Evolutionary conservation across 1,140 invertebrate species (phyloP).

Genomic region (Steinernema khuongi): DNA sequence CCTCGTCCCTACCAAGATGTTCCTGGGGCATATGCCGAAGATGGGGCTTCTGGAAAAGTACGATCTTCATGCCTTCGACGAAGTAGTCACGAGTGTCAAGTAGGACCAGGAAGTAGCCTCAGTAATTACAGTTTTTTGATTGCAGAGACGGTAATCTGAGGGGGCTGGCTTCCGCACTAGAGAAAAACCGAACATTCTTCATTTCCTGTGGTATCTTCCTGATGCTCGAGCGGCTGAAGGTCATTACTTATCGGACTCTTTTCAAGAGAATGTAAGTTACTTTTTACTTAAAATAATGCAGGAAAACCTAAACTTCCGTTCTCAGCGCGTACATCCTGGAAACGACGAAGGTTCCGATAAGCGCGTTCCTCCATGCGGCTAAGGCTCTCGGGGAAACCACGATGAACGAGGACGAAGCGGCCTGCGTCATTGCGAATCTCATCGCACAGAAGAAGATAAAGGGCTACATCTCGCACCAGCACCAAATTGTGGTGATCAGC

Average conservation of each 20-base stretch:
- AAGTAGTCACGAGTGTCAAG: conserved; percentile 77
- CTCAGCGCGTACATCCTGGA: conserved; percentile 72
- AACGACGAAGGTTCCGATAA: conserved; percentile 82
- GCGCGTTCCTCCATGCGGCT: conserved; percentile 74
- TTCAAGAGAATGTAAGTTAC: conserved; percentile 82
- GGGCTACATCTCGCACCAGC: conserved; percentile 92
- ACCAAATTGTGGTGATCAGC: conserved; percentile 91
- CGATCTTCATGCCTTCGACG: conserved; percentile 80
- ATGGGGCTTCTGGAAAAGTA: conserved; percentile 76
- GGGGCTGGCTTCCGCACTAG: conserved; percentile 76
- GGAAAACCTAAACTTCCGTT: conserved; percentile 29
- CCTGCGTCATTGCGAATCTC: conserved; percentile 90
- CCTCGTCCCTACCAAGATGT: conserved; percentile 91
- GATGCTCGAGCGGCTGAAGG: conserved; percentile 91
- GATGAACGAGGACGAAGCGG: conserved; percentile 83
- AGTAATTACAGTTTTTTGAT: conserved; percentile 21
- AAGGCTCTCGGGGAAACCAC: conserved; percentile 72
- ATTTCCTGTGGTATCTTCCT: conserved; percentile 90
- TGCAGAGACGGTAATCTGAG: conserved; percentile 74
- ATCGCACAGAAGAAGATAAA: conserved; percentile 73
- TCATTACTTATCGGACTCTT: conserved; percentile 87
- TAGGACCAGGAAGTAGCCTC: background rate
- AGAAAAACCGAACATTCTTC: conserved; percentile 80
- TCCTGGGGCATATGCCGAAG: conserved; percentile 82
- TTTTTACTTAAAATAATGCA: background rate